phyloP scores from a whole-genome alignment of 2,113 vertebrate species.

The Acrocephalus arundinaceus region DNA sequence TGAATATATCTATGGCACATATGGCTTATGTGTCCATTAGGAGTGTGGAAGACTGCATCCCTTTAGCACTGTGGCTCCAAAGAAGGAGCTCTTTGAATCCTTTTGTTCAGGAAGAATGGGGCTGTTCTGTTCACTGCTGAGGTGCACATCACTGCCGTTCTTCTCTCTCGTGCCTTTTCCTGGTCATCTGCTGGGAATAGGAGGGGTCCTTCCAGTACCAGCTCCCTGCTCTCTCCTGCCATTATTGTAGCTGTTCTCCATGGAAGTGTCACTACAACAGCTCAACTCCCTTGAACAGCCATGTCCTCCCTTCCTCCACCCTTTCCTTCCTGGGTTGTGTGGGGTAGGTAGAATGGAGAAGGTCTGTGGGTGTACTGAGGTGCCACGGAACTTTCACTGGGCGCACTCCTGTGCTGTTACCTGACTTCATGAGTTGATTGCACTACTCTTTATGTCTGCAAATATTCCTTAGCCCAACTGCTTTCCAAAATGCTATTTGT shows the following conservation, averaged over 20 bases:
- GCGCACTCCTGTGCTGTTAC: not conserved
- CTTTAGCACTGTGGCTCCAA: not conserved
- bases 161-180: not conserved
- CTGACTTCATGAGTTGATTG: accelerated
- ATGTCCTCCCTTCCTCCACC: accelerated
- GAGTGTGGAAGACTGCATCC: accelerated
- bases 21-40: accelerated
- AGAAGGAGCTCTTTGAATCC: not conserved
- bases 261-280: not conserved
- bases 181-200: accelerated
- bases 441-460: not conserved
- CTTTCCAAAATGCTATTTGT: not conserved
- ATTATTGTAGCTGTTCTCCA: accelerated
- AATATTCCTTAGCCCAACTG: not conserved
- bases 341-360: not conserved
- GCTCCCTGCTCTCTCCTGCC: not conserved
- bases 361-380: not conserved
- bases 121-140: not conserved
- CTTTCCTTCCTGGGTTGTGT: accelerated
- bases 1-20: not conserved
- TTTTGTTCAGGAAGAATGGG: not conserved
- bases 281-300: not conserved
- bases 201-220: accelerated
- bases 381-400: not conserved
- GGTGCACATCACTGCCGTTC: accelerated